Conservation (phyloP, 1,140 invertebrate species). For the Dufourea novaeangliae region DNA sequence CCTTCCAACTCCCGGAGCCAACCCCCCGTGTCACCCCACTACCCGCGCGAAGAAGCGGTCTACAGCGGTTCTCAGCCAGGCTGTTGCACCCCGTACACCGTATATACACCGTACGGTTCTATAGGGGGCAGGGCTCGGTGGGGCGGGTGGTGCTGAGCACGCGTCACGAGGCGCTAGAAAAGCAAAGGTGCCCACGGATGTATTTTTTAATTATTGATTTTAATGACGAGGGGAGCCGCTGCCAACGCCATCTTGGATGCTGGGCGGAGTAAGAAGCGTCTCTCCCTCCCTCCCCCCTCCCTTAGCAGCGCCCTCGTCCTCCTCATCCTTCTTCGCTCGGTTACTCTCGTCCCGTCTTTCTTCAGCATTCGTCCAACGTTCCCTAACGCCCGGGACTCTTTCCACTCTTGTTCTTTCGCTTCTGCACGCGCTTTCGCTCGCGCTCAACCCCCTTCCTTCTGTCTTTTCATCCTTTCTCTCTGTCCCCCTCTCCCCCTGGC, state of each 20-base stretch:
- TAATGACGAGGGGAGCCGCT: constrained; percentile 81
- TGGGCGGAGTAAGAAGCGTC: constrained; percentile 81
- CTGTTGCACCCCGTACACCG: constrained; percentile 35
- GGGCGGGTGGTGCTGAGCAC: constrained; percentile 63
- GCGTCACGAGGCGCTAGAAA: constrained; percentile 78
- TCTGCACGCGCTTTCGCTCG: constrained; percentile 46
- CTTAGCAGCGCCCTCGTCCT: constrained; percentile 27
- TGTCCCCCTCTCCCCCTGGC: background rate
- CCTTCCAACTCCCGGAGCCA: constrained; percentile 35
- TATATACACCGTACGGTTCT: constrained; percentile 41
- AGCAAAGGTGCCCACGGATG: constrained; percentile 80
- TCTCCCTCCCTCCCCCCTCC: constrained; percentile 41
- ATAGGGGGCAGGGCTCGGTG: background rate
- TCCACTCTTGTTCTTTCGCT: constrained; percentile 62
- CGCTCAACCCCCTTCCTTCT: constrained; percentile 36
- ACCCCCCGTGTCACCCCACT: constrained; percentile 49
- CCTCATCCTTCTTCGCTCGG: constrained; percentile 41
- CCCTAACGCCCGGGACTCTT: constrained; percentile 36
- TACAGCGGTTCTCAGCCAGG: constrained; percentile 57
- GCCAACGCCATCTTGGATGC: constrained; percentile 82
- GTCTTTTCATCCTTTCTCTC: constrained; percentile 20
- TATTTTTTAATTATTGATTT: constrained; percentile 83
- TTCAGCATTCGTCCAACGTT: constrained; percentile 61
- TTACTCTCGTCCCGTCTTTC: constrained; percentile 63
- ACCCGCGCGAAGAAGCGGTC: constrained; percentile 42